Base-by-base conservation (phyloP, 2,888 invertebrate species). In the Meganola albula region DNA sequence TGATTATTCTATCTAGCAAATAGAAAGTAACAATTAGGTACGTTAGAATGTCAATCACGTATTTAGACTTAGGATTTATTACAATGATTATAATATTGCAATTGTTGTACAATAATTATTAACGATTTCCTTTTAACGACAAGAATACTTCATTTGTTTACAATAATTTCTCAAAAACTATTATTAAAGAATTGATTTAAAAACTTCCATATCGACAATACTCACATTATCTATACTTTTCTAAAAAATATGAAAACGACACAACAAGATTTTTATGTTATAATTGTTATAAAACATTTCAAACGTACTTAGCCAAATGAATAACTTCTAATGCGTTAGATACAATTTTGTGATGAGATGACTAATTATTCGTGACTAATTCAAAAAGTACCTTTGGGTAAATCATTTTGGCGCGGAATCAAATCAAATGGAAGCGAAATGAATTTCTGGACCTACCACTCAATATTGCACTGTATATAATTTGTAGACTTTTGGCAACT, bases 1-100 rank as follows among this genome's bases (percentile, higher is more conserved):
- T 80, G 73, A 80, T 83, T 83, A 83, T 80, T 82, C 84, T 84
- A 84, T 84, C 83, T 84, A 84, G 83, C 79, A 80, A 82, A 79
- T 82, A 84, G 79, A 84, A 83, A 78, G 74, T 83, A 84, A 84
- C 82, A 84, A 80, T 80, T 82, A 83, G 79, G 82, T 82, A 82
- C 74, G 74, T 70, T 75, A 74, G 75, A 69, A 73, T 77, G 72
- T 72, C 74, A 53, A 62, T 66, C 60, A 60, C 65, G 60, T 67
- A 58, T 64, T 20, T 63, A 67, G 64, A 71, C 63, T 66, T 74
- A 70, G 63, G 42, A 52, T 69, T 72, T 68, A 63, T 64, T 74
- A 74, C 74, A 73, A 67, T 74, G 69, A 73, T 67, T 76, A 76
- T 57, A n/a, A n/a, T n/a, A 77, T 68, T 75, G 77, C 67, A 68